phyloP scores from a whole-genome alignment of 2,888 invertebrate genomes.

The Chironomus riparius region DNA sequence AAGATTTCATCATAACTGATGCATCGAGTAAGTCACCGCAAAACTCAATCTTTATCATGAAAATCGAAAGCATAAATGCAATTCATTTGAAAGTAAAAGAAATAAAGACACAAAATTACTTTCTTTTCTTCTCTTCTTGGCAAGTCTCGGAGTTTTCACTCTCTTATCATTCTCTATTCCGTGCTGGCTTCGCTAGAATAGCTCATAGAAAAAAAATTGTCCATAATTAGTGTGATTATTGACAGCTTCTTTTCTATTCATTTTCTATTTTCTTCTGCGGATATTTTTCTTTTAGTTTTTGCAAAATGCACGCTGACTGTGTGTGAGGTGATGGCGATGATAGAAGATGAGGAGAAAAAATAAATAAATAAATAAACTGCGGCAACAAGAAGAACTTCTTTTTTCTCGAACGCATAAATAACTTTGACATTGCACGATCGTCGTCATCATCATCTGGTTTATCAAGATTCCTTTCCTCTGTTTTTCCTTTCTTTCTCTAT shows the following conservation, averaged over 20 bases:
- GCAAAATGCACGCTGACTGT: neutral
- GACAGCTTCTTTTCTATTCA: slow-evolving; percentile 1
- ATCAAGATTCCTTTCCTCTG: slow-evolving; percentile 19
- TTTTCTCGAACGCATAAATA: slow-evolving; percentile 10
- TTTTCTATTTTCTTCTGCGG: neutral
- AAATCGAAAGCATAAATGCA: slow-evolving; percentile 18
- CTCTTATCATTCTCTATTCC: slow-evolving; percentile 1
- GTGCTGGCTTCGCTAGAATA: neutral
- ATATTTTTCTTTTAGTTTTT: neutral
- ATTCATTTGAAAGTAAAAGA: slow-evolving; percentile 25
- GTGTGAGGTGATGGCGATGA: neutral
- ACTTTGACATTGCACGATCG: slow-evolving; percentile 1
- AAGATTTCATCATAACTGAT: too few relatives aligned
- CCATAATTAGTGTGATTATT: slow-evolving; percentile 7
- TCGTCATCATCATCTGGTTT: slow-evolving; percentile 24
- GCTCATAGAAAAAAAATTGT: neutral
- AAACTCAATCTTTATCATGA: neutral
- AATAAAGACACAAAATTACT: slow-evolving; percentile 12
- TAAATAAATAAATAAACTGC: too few relatives aligned
- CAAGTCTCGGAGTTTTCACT: slow-evolving; percentile 21
- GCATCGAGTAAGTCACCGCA: too few relatives aligned
- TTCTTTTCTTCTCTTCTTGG: neutral
- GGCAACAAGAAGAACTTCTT: neutral
- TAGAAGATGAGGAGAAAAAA: neutral
- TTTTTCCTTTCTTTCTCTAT: slow-evolving; percentile 11